These are phyloP conservation scores for Pedionomus torquatus DNA, from an alignment of 2,113 vertebrate genomes.

Conservation along the genomic window DNA sequence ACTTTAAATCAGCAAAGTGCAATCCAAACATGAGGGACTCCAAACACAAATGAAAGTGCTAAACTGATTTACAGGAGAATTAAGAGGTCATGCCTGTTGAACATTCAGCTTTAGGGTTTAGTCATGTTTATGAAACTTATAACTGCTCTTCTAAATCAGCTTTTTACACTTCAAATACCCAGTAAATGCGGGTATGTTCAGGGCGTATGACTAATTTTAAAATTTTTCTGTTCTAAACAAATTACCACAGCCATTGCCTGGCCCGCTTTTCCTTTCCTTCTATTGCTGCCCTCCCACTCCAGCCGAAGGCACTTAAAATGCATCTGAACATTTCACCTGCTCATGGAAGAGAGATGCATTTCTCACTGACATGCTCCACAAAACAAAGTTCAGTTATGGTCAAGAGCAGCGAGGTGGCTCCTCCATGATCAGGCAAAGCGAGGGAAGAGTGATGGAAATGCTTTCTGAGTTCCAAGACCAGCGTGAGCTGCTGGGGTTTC, in stretches of 20 bases:
- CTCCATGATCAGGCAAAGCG: neutral
- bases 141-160: conserved; percentile 52
- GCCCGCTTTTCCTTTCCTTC: neutral
- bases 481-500: neutral
- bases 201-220: neutral
- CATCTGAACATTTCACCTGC: neutral
- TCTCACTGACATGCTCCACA: neutral
- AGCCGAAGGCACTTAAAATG: neutral
- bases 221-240: neutral
- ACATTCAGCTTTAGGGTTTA: conserved; percentile 49
- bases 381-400: neutral
- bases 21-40: conserved; percentile 47
- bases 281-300: neutral
- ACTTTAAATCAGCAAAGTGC: conserved; percentile 43
- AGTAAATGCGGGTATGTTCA: neutral
- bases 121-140: conserved; percentile 64
- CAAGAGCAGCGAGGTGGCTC: neutral
- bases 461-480: neutral
- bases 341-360: neutral
- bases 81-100: conserved; percentile 47
- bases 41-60: conserved; percentile 61
- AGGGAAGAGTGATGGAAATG: neutral
- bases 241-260: neutral
- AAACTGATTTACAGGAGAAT: conserved; percentile 57
- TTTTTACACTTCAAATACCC: conserved; percentile 15